phyloP scores from a whole-genome alignment of 2,888 invertebrate species.

The Pammene fasciana region DNA sequence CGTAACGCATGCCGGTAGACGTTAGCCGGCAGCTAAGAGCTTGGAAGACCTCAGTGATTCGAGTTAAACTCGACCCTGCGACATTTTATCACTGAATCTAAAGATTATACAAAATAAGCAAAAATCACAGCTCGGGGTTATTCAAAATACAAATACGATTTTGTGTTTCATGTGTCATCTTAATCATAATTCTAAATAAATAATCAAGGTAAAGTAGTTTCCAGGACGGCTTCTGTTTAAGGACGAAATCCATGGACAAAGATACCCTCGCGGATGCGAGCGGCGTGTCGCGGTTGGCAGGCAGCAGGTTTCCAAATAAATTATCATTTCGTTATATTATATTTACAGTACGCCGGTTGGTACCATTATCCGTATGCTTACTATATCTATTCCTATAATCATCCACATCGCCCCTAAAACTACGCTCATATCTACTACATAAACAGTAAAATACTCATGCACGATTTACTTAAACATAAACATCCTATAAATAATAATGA shows the following conservation, averaged over 20 bases:
- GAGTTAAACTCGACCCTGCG: constrained; percentile 31
- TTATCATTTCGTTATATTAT: constrained; percentile 52
- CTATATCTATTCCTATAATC: constrained; percentile 45
- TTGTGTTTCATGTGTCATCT: constrained; percentile 74
- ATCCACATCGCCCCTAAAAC: constrained; percentile 68
- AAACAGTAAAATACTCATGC: constrained; percentile 75
- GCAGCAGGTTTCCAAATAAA: constrained; percentile 37
- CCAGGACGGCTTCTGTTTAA: constrained; percentile 69
- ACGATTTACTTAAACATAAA: constrained; percentile 64
- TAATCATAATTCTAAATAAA: constrained; percentile 78
- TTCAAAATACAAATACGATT: constrained; percentile 78
- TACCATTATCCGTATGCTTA: constrained; percentile 43
- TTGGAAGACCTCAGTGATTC: constrained; percentile 59
- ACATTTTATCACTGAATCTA: constrained; percentile 40
- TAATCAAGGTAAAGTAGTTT: constrained; percentile 75
- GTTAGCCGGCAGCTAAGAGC: constrained; percentile 39
- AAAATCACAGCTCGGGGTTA: constrained; percentile 83
- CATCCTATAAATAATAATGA: constrained; percentile 67
- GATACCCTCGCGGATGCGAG: constrained; percentile 20
- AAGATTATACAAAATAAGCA: constrained; percentile 75
- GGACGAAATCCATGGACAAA: constrained; percentile 64
- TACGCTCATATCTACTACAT: constrained; percentile 58
- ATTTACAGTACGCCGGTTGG: constrained; percentile 51
- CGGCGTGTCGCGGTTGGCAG: constrained; percentile 8
- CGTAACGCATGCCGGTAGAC: constrained; percentile 1